Percentiles rank a stretch among this genome's conserved stretches.
These are phyloP conservation scores for Gymnocheta viridis DNA, from an alignment of 2,888 invertebrate genomes.

Conservation along the genomic window DNA sequence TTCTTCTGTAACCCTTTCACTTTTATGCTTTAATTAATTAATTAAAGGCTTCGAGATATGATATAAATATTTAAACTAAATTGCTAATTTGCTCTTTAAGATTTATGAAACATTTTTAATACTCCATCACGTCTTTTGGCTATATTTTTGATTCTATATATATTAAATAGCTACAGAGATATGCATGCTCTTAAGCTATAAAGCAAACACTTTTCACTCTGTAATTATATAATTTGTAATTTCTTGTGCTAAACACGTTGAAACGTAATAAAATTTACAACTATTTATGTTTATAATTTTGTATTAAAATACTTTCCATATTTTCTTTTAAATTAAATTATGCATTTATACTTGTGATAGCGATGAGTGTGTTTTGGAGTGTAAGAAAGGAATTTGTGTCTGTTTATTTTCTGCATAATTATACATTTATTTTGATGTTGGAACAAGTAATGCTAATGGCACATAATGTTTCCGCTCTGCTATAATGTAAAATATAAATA, in stretches of 20 bases:
- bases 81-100: not conserved
- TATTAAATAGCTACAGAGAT: not conserved
- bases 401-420: not conserved
- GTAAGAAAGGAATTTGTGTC: not conserved
- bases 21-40: no score
- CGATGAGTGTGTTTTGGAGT: not conserved
- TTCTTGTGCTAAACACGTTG: slow-evolving; percentile 12
- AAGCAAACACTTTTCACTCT: not conserved
- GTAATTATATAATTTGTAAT: not conserved
- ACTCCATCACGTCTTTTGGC: not conserved
- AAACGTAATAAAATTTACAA: slow-evolving; percentile 24
- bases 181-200: not conserved
- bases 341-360: not conserved
- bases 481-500: not conserved
- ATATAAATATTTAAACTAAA: not conserved
- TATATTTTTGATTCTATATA: not conserved
- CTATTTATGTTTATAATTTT: slow-evolving; percentile 13
- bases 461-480: not conserved
- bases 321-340: not conserved
- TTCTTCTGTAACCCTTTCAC: no score
- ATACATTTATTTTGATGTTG: not conserved
- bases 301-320: slow-evolving; percentile 18
- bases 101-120: not conserved
- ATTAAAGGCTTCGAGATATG: no score
- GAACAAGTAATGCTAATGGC: not conserved